A percentile compares a stretch with the other conserved stretches of the same genome.
Conservation (phyloP, 1,140 invertebrate species). For the Paralvinella palmiformis region DNA sequence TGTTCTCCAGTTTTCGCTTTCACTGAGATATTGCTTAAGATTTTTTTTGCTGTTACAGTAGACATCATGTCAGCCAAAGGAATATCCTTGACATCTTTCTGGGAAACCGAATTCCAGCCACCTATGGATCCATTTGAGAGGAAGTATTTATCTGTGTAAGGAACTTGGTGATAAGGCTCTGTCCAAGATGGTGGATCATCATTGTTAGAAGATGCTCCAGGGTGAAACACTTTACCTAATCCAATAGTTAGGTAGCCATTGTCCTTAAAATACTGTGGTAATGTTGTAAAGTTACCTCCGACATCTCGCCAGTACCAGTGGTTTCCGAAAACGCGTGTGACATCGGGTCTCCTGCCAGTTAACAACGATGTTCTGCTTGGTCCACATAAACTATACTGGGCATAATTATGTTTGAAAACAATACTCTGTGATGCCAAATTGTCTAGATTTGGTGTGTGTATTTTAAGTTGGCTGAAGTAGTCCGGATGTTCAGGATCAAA, state of each 20-base stretch:
- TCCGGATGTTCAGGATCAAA: slow-evolving; percentile 59
- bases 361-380: slow-evolving; percentile 45
- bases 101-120: neutral
- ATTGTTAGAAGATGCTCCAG: neutral
- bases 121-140: neutral
- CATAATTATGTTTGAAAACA: slow-evolving; percentile 62
- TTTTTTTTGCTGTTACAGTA: neutral
- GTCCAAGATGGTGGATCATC: slow-evolving; percentile 20
- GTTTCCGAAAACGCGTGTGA: slow-evolving; percentile 6
- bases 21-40: slow-evolving; percentile 4
- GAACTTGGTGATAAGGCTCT: slow-evolving; percentile 2
- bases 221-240: slow-evolving; percentile 18
- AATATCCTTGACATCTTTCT: neutral
- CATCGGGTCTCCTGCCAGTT: slow-evolving; percentile 26
- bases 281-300: slow-evolving; percentile 7
- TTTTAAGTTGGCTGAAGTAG: slow-evolving; percentile 38
- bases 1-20: neutral
- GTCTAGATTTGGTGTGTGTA: slow-evolving; percentile 72
- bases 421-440: slow-evolving; percentile 59
- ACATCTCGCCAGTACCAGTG: slow-evolving; percentile 12
- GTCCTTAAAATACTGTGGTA: slow-evolving; percentile 15
- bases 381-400: slow-evolving; percentile 73
- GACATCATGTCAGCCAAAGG: neutral
- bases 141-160: neutral
- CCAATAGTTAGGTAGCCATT: slow-evolving; percentile 17